phyloP scores from a whole-genome alignment of 2,888 invertebrate genomes.

The Silvanus unidentatus region DNA sequence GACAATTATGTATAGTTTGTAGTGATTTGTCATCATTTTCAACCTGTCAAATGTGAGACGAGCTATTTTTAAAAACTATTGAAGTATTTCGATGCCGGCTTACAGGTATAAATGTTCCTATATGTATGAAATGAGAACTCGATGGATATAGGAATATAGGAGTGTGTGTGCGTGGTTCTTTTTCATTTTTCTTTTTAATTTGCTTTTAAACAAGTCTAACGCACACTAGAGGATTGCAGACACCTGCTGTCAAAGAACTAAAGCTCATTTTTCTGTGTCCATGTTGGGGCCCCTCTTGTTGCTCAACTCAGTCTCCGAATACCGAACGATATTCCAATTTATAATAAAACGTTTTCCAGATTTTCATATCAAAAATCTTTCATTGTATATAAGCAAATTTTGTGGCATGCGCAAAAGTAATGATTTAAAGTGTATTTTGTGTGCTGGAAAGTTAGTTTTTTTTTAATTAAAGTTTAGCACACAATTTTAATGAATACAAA shows the following conservation, averaged over 20 bases:
- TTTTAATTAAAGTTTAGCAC: constrained; percentile 1
- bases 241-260: constrained; percentile 32
- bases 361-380: too few relatives aligned
- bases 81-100: constrained; percentile 14
- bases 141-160: too few relatives aligned
- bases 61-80: constrained; percentile 18
- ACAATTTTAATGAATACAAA: constrained; percentile 5
- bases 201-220: constrained; percentile 21
- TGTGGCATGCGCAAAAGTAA: constrained; percentile 40
- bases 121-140: constrained; percentile 12
- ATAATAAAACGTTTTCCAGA: constrained; percentile 22
- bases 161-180: constrained; percentile 7
- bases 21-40: constrained; percentile 41
- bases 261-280: constrained; percentile 33
- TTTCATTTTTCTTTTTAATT: constrained; percentile 23
- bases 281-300: constrained; percentile 22
- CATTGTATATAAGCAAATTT: constrained; percentile 17
- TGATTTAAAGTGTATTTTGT: constrained; percentile 31
- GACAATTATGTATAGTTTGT: constrained; percentile 33
- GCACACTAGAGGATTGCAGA: constrained; percentile 19
- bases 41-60: constrained; percentile 31
- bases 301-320: constrained; percentile 13
- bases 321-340: constrained; percentile 27
- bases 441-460: constrained; percentile 5
- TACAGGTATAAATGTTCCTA: constrained; percentile 25